Percentiles rank a stretch among this genome's conserved stretches.
These are phyloP conservation scores for Popillia japonica DNA, from an alignment of 1,140 invertebrate genomes.

Conservation along the genomic window DNA sequence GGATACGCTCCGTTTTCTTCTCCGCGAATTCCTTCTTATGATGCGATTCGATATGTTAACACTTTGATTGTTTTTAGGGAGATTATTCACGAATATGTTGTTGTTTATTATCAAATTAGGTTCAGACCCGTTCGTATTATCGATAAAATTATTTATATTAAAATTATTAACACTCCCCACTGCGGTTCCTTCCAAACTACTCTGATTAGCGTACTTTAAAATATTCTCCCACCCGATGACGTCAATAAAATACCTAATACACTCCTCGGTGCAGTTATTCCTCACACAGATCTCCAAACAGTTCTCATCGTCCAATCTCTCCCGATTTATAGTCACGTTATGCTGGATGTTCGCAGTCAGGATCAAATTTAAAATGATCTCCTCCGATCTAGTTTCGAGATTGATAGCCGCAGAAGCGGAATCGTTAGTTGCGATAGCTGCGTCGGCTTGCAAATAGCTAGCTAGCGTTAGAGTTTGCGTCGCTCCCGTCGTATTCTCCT, in stretches of 20 bases:
- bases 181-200: not conserved
- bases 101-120: slow-evolving; percentile 1
- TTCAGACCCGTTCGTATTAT: slow-evolving; percentile 16
- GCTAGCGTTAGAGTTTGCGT: not conserved
- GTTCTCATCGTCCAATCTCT: not conserved
- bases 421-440: not conserved
- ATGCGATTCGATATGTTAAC: not conserved
- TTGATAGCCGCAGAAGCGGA: not conserved
- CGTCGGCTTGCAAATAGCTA: not conserved
- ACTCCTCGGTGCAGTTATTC: slow-evolving; percentile 28
- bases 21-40: not conserved
- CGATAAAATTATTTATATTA: slow-evolving; percentile 33
- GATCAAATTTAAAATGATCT: slow-evolving; percentile 58
- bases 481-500: not conserved
- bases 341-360: slow-evolving; percentile 60
- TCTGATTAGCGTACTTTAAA: slow-evolving; percentile 32
- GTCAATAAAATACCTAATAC: slow-evolving; percentile 36
- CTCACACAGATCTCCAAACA: slow-evolving; percentile 30
- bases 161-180: not conserved
- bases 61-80: slow-evolving; percentile 17
- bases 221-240: slow-evolving; percentile 36
- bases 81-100: slow-evolving; percentile 28
- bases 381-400: slow-evolving; percentile 44
- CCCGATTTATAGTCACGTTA: slow-evolving; percentile 59
- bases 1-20: not conserved